Percentiles rank a stretch among this genome's conserved stretches.
phyloP scores from a whole-genome alignment of 2,888 invertebrate genomes.

The Tupiocoris notatus region DNA sequence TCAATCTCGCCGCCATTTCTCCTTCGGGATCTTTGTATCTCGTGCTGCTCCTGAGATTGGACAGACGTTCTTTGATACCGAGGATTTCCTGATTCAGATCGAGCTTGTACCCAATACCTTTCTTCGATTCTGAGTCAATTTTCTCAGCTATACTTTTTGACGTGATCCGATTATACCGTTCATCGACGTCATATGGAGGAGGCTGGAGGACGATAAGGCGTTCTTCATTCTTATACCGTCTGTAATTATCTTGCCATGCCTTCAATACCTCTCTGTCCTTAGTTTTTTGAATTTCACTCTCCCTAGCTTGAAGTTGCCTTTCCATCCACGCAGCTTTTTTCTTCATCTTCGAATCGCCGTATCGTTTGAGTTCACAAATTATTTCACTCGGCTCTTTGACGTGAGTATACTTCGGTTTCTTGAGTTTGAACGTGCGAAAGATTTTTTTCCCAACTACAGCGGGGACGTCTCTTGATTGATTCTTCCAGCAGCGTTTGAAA shows the following conservation, averaged over 20 bases:
- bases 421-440: neutral
- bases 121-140: conserved; percentile 1
- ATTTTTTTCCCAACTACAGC: neutral
- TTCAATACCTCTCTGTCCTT: conserved; percentile 22
- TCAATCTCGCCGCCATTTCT: conserved; percentile 21
- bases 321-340: conserved; percentile 14
- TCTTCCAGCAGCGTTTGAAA: conserved; percentile 31
- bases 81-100: conserved; percentile 16
- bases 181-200: conserved; percentile 29
- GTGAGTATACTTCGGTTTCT: conserved; percentile 21
- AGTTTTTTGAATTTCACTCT: conserved; percentile 1
- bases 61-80: conserved; percentile 10
- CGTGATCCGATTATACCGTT: conserved; percentile 20
- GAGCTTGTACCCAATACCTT: neutral
- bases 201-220: neutral
- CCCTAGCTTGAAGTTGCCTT: neutral
- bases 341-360: neutral
- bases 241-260: conserved; percentile 24
- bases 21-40: conserved; percentile 16
- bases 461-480: conserved; percentile 5
- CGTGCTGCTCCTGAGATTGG: conserved; percentile 1
- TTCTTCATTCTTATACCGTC: conserved; percentile 2
- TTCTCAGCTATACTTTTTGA: neutral
- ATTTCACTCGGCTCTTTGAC: conserved; percentile 29
- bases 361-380: conserved; percentile 17